Evolutionary conservation across 1,140 invertebrate genomes (phyloP).

Genomic region (Heterodera schachtii): DNA sequence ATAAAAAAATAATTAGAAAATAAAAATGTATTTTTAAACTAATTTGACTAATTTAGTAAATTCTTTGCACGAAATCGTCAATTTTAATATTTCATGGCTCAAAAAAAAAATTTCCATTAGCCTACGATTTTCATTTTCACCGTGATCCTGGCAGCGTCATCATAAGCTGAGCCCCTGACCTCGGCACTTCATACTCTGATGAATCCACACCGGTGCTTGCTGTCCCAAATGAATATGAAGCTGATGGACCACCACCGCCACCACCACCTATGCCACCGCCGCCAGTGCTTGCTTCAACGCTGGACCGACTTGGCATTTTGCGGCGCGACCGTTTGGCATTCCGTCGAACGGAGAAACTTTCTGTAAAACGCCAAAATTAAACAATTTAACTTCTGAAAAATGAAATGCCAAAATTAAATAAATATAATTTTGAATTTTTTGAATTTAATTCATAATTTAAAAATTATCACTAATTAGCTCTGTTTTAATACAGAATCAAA

Average conservation of each 20-base stretch:
- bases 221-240: neutral
- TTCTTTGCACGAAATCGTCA: no score
- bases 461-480: no score
- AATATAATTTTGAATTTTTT: no score
- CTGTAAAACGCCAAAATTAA: neutral
- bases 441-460: neutral
- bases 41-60: no score
- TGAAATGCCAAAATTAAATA: no score
- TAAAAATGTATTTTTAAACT: no score
- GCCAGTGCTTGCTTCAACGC: neutral
- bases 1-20: no score
- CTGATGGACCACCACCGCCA: neutral
- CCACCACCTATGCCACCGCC: neutral
- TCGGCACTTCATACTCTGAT: slow-evolving; percentile 4
- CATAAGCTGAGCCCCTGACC: neutral
- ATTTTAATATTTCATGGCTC: no score
- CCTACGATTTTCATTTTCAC: neutral
- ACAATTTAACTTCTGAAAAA: no score
- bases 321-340: neutral
- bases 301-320: neutral
- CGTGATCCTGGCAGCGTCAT: neutral
- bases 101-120: no score
- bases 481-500: no score
- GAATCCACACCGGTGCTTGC: slow-evolving; percentile 3
- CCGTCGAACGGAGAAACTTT: neutral